A percentile compares a stretch with the other conserved stretches of the same genome.
Conservation (phyloP, 1,140 invertebrate genomes). For the Calephelis nemesis region DNA sequence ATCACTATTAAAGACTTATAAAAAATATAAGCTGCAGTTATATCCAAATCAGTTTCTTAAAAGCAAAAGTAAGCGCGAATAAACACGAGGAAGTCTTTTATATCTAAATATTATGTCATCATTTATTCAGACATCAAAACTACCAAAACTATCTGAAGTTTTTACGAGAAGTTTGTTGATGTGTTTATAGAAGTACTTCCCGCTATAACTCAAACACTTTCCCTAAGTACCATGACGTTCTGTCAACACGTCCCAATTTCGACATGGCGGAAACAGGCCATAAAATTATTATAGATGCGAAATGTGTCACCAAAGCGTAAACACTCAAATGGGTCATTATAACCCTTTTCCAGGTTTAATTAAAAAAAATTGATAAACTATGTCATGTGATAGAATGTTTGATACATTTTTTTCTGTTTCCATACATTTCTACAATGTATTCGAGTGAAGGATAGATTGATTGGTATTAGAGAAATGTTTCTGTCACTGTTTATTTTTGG, state of each 20-base stretch:
- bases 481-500: too few species aligned
- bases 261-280: slow-evolving; percentile 14
- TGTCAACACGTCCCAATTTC: slow-evolving; percentile 14
- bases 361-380: not conserved
- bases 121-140: slow-evolving; percentile 11
- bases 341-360: not conserved
- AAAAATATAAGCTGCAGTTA: too few species aligned
- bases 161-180: slow-evolving; percentile 5
- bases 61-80: too few species aligned
- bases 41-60: too few species aligned
- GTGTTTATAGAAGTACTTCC: slow-evolving; percentile 16
- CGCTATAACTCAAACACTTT: slow-evolving; percentile 10
- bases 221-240: slow-evolving; percentile 12
- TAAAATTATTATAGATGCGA: slow-evolving; percentile 16
- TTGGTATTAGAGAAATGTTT: too few species aligned
- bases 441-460: too few species aligned
- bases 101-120: too few species aligned
- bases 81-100: too few species aligned
- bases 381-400: too few species aligned
- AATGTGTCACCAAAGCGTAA: slow-evolving; percentile 13
- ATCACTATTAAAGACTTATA: too few species aligned
- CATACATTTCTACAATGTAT: too few species aligned
- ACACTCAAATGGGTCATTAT: not conserved
- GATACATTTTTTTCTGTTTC: too few species aligned
- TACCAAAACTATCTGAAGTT: not conserved